Evolutionary conservation across 1,140 invertebrate species (phyloP), one percentile per base, ranked within the genome.

Genomic region (Acarapis woodi): DNA sequence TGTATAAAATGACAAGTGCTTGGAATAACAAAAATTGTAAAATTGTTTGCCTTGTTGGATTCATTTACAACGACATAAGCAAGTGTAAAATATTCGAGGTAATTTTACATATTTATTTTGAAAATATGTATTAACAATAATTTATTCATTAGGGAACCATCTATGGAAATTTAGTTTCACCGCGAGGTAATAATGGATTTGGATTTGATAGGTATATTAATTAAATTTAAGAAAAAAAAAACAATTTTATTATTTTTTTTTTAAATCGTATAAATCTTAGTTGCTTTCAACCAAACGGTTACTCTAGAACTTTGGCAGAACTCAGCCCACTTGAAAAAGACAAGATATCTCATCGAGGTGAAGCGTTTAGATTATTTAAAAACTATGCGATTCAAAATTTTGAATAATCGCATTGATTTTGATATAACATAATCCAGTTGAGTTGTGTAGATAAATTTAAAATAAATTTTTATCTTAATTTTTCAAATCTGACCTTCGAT

Each of bases 131-230:
- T n/a, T n/a, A n/a, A n/a, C n/a, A n/a, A n/a, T n/a, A n/a, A n/a
- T n/a, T n/a, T n/a, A n/a, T n/a, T n/a, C n/a, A n/a, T n/a, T n/a
- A n/a, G n/a, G n/a, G 88, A 5, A 57, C 54, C 46, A 80, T 74
- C 3, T 52, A 69, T 41, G 90, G 90, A 1, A 60, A 51, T 21
- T 96, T 99, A 47, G 90, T 97, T 0, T 49, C 51, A 40, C 88
- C 90, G 1, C 59, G 78, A 52, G 85, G 83, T 9, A 52, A 66
- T 1, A 59, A 63, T 32, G 70, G 75, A 50, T 97, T 97, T 64
- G 88, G 88, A 2, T 99, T 87, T 85, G 90, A 97, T 62, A 71
- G n/a, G n/a, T n/a, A n/a, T n/a, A n/a, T n/a, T n/a, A n/a, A n/a
- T n/a, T n/a, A n/a, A n/a, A n/a, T n/a, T n/a, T n/a, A n/a, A n/a